Base-by-base conservation (phyloP, 2,797 vertebrate genomes). In the Aythya fuligula region DNA sequence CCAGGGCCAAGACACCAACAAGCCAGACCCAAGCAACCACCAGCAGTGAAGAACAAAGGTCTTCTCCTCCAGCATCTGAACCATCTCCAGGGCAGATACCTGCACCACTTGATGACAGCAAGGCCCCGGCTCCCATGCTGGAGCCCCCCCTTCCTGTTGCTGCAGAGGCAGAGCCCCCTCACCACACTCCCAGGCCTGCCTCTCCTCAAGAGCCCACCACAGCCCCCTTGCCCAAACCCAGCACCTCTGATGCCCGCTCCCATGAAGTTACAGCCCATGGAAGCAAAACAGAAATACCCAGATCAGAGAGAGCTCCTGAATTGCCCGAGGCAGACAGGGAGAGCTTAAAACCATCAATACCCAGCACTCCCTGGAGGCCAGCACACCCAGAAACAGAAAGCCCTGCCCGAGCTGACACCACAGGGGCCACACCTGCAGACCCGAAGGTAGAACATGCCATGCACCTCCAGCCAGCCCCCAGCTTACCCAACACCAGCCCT, bases 241-340 rank as follows among this genome's bases (percentile, higher is more conserved):
- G 39, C 39, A 74, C 13, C 8, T 76, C 80, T 1, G 4, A 75
- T n/a, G 24, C 11, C 36, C 72, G 87, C 4, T 11, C 25, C 19
- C 18, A 95, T 91, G 90, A 94, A 39, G 43, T 97, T 62, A 89
- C 71, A 47, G 92, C 93, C 73, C 79, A 85, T 7, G 57, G 82
- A 61, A 86, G 67, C 27, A 45, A 97, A 20, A 30, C 39, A 0
- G 0, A 95, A 73, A 61, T 22, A 84, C 0, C 85, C 32, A 20
- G 3, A 62, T 75, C 70, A 51, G 56, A 89, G 27, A 41, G 9
- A 39, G 38, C 25, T 72, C 61, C 86, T 34, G 86, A 93, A 60
- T 9, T 62, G 69, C 41, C 76, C 5, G 25, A 87, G 27, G 21
- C 81, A 81, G 87, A 92, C 2, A 13, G 6, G 1, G 9, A 92